phyloP scores from a whole-genome alignment of 2,888 invertebrate genomes.

The Scelioninae gen. 1 region DNA sequence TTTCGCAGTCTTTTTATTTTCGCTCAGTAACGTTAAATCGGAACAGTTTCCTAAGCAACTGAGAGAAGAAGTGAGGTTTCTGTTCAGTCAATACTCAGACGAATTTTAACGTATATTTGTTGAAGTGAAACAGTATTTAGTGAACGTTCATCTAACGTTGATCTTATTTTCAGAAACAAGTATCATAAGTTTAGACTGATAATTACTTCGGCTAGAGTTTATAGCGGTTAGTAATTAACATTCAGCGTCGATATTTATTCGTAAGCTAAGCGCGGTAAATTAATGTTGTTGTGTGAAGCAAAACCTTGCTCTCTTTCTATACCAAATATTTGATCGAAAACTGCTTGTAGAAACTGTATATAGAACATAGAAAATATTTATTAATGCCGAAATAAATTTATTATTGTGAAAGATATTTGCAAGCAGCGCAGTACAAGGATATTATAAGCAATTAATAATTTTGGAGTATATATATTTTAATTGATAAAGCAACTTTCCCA shows the following conservation, averaged over 20 bases:
- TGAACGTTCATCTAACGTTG: slow-evolving; percentile 36
- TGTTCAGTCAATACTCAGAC: neutral
- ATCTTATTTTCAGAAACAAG: slow-evolving; percentile 40
- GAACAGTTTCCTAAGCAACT: neutral
- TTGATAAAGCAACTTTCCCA: neutral
- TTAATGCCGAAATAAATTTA: too few species aligned
- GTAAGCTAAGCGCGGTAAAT: slow-evolving; percentile 6
- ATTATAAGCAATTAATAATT: too few species aligned
- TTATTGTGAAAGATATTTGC: too few species aligned
- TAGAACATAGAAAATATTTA: too few species aligned
- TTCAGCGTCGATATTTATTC: slow-evolving; percentile 44
- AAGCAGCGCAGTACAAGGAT: too few species aligned
- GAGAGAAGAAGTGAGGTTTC: neutral
- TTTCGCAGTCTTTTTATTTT: slow-evolving; percentile 2
- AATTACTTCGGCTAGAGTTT: slow-evolving; percentile 17
- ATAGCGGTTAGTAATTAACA: slow-evolving; percentile 32
- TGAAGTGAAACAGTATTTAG: slow-evolving; percentile 40
- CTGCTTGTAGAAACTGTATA: too few species aligned
- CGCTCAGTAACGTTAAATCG: neutral
- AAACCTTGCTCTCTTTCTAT: neutral
- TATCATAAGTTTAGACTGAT: slow-evolving; percentile 46
- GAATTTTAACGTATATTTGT: slow-evolving; percentile 32
- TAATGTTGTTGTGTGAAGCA: neutral
- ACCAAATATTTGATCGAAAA: too few species aligned
- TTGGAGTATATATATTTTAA: too few species aligned